These are phyloP conservation scores for Elgaria multicarinata DNA, from an alignment of 2,113 vertebrate species.

Conservation along the genomic window DNA sequence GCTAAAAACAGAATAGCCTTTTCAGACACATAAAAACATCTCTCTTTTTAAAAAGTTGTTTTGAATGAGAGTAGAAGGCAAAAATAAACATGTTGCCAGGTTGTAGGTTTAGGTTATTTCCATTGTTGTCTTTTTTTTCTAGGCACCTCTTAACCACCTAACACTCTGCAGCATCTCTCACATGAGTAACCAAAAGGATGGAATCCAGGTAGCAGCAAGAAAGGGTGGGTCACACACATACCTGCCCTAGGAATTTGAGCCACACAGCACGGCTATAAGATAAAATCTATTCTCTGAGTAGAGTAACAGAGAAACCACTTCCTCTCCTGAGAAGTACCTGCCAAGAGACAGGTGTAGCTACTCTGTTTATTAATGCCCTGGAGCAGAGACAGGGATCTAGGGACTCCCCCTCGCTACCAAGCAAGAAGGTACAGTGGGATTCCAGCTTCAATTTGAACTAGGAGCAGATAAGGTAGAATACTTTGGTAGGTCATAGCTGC, in stretches of 20 bases:
- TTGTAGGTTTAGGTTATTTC: not conserved
- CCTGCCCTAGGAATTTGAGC: not conserved
- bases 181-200: not conserved
- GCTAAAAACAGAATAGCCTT: not conserved
- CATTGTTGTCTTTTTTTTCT: not conserved
- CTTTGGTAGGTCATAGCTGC: not conserved
- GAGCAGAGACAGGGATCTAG: not conserved
- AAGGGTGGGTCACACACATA: not conserved
- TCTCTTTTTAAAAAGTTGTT: not conserved
- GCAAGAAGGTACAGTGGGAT: not conserved
- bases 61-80: not conserved
- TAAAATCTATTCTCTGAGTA: not conserved
- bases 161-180: not conserved
- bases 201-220: not conserved
- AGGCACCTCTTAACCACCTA: not conserved
- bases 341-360: not conserved
- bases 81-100: not conserved
- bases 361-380: constrained; percentile 5
- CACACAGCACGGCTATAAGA: not conserved
- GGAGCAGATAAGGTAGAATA: not conserved
- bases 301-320: not conserved
- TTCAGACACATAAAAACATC: not conserved
- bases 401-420: not conserved
- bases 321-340: not conserved
- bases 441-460: not conserved